Evolutionary conservation across 2,888 invertebrate species (phyloP).

Genomic region (Drosophila anomalata): DNA sequence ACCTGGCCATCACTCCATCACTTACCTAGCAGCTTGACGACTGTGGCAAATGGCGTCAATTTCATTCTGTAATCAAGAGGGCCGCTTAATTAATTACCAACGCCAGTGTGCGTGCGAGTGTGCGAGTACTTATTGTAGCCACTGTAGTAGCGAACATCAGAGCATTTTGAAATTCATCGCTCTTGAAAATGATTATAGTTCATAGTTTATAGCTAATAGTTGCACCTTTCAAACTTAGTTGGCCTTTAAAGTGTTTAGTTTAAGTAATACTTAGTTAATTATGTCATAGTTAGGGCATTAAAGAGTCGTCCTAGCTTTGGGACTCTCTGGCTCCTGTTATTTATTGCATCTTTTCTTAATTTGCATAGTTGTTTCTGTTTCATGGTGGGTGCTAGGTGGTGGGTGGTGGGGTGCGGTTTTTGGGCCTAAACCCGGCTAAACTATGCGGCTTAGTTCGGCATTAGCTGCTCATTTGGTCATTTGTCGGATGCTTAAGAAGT

Average conservation of each 20-base stretch:
- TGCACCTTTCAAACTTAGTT: background rate
- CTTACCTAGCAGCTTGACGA: conserved; percentile 8
- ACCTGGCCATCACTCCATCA: background rate
- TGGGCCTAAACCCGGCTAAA: conserved; percentile 16
- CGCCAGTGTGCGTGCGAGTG: background rate
- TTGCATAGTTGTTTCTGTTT: background rate
- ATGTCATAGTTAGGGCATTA: background rate
- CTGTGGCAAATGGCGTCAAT: conserved; percentile 69
- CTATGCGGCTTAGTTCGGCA: conserved; percentile 48
- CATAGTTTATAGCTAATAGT: background rate
- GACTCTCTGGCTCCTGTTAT: background rate
- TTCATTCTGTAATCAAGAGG: conserved; percentile 74
- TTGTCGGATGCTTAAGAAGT: conserved; percentile 21
- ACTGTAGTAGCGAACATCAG: background rate
- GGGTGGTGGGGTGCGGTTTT: background rate
- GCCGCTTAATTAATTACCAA: conserved; percentile 69
- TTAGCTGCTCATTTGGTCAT: conserved; percentile 54
- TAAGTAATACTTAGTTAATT: background rate
- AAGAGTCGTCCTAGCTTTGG: background rate
- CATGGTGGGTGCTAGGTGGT: background rate
- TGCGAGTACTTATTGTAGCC: background rate
- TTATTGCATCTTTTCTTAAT: conserved; percentile 2
- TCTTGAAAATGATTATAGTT: background rate
- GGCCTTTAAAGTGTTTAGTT: background rate
- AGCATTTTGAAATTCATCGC: background rate